Evolutionary conservation across 2,113 vertebrate species (phyloP), one percentile per base, ranked within the genome.

Genomic region (Oncorhynchus clarkii): DNA sequence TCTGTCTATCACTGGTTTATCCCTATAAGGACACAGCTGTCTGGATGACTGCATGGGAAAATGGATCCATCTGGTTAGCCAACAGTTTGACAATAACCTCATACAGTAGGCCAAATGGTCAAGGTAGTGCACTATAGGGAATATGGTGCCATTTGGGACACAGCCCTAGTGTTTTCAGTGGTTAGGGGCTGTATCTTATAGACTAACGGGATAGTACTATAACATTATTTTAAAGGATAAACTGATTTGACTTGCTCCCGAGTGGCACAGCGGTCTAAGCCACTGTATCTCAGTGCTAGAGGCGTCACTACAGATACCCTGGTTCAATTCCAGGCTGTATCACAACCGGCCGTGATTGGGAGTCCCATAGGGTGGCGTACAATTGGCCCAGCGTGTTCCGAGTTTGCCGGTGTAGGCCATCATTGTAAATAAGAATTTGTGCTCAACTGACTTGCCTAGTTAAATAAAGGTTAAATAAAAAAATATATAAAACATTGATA

Each of bases 11-110:
- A 65, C 26, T 39, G 51, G 24, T 68, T 75, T 78, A 73, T 78
- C 71, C 82, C 67, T 78, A 71, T 27, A 75, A 60, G 67, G 75
- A 66, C 49, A 70, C 26, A n/a, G 31, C 26, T 72, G 39, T 31
- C 64, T 72, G 72, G 48, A 71, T 79, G 67, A 75, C 51, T 79
- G 39, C 29, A 71, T 80, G 34, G 60, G 74, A 72, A 68, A 69
- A 70, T 27, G 48, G 31, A 16, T 22, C 65, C 51, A 66, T 62
- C 64, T 14, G 9, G 67, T 72, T 71, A 70, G 54, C 6, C 48
- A 71, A 59, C 20, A n/a, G 39, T 45, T 45, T 45, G 68, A 67
- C 34, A 27, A 67, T 67, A 26, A 70, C 14, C 69, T 70, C 71
- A 29, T 74, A 49, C 24, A 76, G 20, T 16, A 16, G 51, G 51